A percentile compares a stretch with the other conserved stretches of the same genome.
These are phyloP conservation scores for Halichondria panicea DNA, from an alignment of 37 sponge, comb jelly and placozoan genomes.

Conservation along the genomic window DNA sequence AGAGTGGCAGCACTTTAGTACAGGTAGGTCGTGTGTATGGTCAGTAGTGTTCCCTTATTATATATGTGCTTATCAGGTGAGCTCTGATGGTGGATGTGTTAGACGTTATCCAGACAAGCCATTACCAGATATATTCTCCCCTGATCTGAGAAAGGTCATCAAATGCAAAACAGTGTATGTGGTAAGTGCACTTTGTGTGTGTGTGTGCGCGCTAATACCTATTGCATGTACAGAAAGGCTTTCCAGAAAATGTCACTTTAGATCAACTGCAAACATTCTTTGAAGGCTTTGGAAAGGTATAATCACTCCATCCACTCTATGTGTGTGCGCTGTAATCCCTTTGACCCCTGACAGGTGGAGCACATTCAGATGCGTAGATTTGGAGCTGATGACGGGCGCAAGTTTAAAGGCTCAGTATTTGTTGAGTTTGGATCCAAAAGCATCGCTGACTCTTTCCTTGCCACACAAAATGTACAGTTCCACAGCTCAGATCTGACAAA, in stretches of 20 bases:
- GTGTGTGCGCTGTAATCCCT: neutral
- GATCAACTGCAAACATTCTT: slow-evolving; percentile 73
- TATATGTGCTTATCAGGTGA: slow-evolving; percentile 28
- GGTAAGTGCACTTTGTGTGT: slow-evolving; percentile 38
- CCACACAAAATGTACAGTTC: slow-evolving; percentile 28
- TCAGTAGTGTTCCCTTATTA: neutral
- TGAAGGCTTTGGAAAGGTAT: slow-evolving; percentile 68
- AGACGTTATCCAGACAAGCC: slow-evolving; percentile 38
- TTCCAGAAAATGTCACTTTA: slow-evolving; percentile 51
- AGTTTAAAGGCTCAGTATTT: slow-evolving; percentile 78
- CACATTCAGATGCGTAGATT: slow-evolving; percentile 61
- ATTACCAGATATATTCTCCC: slow-evolving; percentile 21
- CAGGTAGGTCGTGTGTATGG: slow-evolving; percentile 47
- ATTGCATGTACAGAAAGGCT: slow-evolving; percentile 71
- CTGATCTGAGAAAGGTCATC: slow-evolving; percentile 45
- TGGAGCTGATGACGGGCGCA: slow-evolving; percentile 1
- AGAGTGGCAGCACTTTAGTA: slow-evolving; percentile 44
- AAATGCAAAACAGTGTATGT: slow-evolving; percentile 65
- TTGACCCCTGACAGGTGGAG: slow-evolving; percentile 10
- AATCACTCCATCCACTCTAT: neutral
- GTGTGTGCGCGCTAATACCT: neutral
- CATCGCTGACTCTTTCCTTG: slow-evolving; percentile 6
- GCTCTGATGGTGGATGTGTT: slow-evolving; percentile 44
- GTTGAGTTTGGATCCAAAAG: slow-evolving; percentile 46
- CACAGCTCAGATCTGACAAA: slow-evolving; percentile 40